Percentiles rank a stretch among this genome's conserved stretches.
Conservation (phyloP, 2,797 vertebrate species). For the Pterois miles region DNA sequence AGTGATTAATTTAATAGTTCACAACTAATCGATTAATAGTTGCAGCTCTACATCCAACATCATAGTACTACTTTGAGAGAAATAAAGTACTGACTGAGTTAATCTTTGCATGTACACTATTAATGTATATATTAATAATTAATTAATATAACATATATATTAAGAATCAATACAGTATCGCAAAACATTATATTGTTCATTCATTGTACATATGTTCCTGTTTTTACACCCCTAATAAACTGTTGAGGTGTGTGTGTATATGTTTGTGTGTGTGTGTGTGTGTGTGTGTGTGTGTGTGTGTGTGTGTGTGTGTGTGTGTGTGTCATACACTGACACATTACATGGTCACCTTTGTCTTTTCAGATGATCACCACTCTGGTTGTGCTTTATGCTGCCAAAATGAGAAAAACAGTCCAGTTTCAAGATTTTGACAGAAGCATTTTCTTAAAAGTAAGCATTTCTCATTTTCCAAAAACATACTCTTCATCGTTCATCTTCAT, state of each 20-base stretch:
- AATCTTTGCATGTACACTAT: too few species aligned
- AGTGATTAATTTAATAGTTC: too few species aligned
- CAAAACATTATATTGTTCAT: too few species aligned
- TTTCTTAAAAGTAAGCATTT: conserved; percentile 83
- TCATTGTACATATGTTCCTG: too few species aligned
- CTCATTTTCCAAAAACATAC: not conserved
- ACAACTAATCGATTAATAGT: too few species aligned
- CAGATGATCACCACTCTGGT: conserved; percentile 91
- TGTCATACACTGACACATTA: not conserved
- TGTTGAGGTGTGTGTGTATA: not conserved
- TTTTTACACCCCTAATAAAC: not conserved
- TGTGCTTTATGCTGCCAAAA: conserved; percentile 90
- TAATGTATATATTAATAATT: too few species aligned
- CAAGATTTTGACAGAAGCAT: conserved; percentile 90
- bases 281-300: not conserved
- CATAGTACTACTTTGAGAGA: too few species aligned
- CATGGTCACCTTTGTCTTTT: not conserved
- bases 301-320: not conserved
- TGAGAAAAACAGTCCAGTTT: conserved; percentile 86
- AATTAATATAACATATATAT: too few species aligned
- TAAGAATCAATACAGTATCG: too few species aligned
- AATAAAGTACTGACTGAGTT: too few species aligned
- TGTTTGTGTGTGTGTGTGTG: not conserved
- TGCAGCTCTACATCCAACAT: too few species aligned
- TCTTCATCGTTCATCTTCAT: not conserved